Conservation (phyloP, 2,888 invertebrate genomes). For the Parelbella ahira region DNA sequence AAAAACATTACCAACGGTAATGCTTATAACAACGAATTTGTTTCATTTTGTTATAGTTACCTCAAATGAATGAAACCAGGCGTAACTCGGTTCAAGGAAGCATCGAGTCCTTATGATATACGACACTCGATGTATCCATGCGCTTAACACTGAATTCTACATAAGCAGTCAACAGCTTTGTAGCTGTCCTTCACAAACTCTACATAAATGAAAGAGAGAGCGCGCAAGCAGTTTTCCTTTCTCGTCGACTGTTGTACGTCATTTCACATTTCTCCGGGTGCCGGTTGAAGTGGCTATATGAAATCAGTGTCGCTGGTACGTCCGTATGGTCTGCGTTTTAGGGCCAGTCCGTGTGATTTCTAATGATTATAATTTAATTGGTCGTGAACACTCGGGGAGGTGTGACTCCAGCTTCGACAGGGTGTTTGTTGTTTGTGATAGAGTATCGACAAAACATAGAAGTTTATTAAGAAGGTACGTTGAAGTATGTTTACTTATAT, state of each 20-base stretch:
- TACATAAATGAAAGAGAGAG: constrained; percentile 51
- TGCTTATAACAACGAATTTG: too few relatives aligned
- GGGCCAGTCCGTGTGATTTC: constrained; percentile 49
- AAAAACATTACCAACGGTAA: too few relatives aligned
- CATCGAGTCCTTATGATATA: constrained; percentile 14
- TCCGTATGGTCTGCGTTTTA: constrained; percentile 64
- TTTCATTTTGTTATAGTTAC: background rate
- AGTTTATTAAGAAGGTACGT: constrained; percentile 45
- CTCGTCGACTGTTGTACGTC: constrained; percentile 63
- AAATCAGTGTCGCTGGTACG: constrained; percentile 67
- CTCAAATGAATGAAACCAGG: constrained; percentile 5
- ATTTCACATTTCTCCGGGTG: constrained; percentile 69
- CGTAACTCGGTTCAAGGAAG: constrained; percentile 3
- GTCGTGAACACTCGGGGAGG: constrained; percentile 45
- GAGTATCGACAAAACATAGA: constrained; percentile 31
- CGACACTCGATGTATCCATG: constrained; percentile 32
- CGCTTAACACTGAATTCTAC: constrained; percentile 73
- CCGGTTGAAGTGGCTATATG: constrained; percentile 45
- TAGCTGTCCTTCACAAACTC: constrained; percentile 50
- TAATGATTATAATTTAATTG: constrained; percentile 54
- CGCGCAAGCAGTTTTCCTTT: constrained; percentile 64
- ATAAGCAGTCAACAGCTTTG: constrained; percentile 66
- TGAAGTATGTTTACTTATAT: background rate
- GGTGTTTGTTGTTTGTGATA: constrained; percentile 27
- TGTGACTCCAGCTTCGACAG: constrained; percentile 36